Conservation (phyloP, 2,888 invertebrate species). For the Drosophila paramelanica region DNA sequence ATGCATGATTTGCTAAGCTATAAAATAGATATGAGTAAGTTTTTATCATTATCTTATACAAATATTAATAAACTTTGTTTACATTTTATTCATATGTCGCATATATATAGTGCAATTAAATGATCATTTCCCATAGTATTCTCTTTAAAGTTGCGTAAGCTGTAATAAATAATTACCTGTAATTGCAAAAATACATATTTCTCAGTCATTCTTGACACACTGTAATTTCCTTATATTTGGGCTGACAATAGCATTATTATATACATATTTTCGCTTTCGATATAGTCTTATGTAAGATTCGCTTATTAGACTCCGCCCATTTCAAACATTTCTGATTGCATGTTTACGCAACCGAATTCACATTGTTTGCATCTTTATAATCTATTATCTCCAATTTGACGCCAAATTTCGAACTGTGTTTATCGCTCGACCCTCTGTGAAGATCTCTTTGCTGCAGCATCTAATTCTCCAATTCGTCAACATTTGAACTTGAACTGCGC, state of each 20-base stretch:
- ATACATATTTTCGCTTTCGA: no score
- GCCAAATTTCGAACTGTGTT: neutral
- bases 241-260: neutral
- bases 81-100: neutral
- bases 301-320: neutral
- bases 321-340: conserved; percentile 15
- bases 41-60: neutral
- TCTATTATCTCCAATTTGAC: conserved; percentile 8
- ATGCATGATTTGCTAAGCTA: neutral
- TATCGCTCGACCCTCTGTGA: conserved; percentile 6
- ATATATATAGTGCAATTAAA: no score
- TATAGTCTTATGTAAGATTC: neutral
- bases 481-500: conserved; percentile 63
- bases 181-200: no score
- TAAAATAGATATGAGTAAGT: neutral
- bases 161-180: no score
- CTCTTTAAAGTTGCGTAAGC: no score
- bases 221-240: neutral
- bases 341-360: conserved; percentile 12
- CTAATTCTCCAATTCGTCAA: conserved; percentile 36
- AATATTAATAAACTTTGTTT: neutral
- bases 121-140: no score
- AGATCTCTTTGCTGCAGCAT: neutral
- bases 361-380: neutral
- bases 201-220: no score